A percentile compares a stretch with the other conserved stretches of the same genome.
phyloP scores from a whole-genome alignment of 2,113 vertebrate genomes.

The Amphiprion ocellaris region DNA sequence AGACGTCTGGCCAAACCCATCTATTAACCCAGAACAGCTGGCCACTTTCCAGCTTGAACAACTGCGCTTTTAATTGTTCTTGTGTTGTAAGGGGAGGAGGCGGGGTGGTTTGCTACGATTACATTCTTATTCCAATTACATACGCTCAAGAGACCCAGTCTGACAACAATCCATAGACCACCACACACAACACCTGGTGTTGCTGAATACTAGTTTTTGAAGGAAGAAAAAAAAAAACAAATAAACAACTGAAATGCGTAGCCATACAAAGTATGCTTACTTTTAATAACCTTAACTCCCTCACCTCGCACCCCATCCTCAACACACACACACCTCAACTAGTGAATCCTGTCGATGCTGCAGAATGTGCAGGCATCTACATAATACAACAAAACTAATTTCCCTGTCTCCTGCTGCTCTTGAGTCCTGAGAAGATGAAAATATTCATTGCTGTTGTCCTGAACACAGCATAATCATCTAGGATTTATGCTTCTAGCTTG shows the following conservation, averaged over 20 bases:
- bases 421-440: conserved; percentile 72
- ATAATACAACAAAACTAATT: conserved; percentile 82
- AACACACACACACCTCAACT: conserved; percentile 17
- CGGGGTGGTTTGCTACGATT: conserved; percentile 24
- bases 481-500: conserved; percentile 81
- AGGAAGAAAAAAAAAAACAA: neutral
- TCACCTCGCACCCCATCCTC: conserved; percentile 2
- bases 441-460: conserved; percentile 73
- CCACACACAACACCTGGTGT: conserved; percentile 25
- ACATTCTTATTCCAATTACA: conserved; percentile 53
- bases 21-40: conserved; percentile 79
- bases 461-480: conserved; percentile 80
- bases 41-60: conserved; percentile 69
- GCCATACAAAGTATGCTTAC: conserved; percentile 18
- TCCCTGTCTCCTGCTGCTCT: conserved; percentile 75
- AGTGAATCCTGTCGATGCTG: conserved; percentile 63
- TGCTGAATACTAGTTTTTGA: conserved; percentile 21
- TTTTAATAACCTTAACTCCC: conserved; percentile 46
- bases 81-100: conserved; percentile 23
- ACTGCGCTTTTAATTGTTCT: conserved; percentile 69
- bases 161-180: conserved; percentile 11
- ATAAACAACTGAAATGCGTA: conserved; percentile 13
- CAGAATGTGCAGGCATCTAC: conserved; percentile 72
- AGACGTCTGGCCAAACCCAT: conserved; percentile 83
- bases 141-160: conserved; percentile 42